Evolutionary conservation across 35 echinoderm and acorn worm genomes (phyloP).

Genomic region (Hemicentrotus pulcherrimus): DNA sequence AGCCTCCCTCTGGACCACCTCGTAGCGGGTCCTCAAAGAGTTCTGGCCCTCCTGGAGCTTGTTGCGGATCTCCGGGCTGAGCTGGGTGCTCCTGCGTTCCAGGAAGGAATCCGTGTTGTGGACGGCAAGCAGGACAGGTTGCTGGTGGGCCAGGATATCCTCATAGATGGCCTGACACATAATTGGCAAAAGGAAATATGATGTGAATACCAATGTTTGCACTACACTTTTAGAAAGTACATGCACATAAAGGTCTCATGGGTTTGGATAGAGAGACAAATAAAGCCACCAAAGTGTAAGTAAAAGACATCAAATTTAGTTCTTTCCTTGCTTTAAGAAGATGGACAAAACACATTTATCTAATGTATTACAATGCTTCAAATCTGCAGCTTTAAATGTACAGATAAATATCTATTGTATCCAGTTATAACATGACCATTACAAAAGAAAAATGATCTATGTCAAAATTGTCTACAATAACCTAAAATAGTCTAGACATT

Average conservation of each 20-base stretch:
- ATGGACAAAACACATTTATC: too few species aligned
- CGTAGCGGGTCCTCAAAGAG: constrained; percentile 73
- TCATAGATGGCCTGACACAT: constrained; percentile 70
- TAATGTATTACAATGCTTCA: too few species aligned
- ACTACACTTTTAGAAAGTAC: neutral
- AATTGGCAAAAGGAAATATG: constrained; percentile 24
- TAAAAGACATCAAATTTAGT: too few species aligned
- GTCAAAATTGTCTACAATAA: too few species aligned
- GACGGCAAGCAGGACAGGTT: constrained; percentile 84
- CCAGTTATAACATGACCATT: too few species aligned
- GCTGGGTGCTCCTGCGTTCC: constrained; percentile 57
- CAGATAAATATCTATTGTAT: too few species aligned
- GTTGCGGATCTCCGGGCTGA: constrained; percentile 75
- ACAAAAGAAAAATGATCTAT: too few species aligned
- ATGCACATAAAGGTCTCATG: neutral
- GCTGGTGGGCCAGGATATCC: constrained; percentile 92
- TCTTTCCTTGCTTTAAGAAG: too few species aligned
- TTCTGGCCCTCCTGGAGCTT: constrained; percentile 82
- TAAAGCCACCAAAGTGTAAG: too few species aligned
- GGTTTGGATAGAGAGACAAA: too few species aligned
- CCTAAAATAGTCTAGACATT: neutral
- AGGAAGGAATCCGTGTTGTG: constrained; percentile 90
- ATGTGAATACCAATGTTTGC: neutral
- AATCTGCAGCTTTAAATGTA: too few species aligned
- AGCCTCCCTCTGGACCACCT: constrained; percentile 61